Evolutionary conservation across 2,113 vertebrate genomes (phyloP).

Genomic region (Coracopsis vasa): DNA sequence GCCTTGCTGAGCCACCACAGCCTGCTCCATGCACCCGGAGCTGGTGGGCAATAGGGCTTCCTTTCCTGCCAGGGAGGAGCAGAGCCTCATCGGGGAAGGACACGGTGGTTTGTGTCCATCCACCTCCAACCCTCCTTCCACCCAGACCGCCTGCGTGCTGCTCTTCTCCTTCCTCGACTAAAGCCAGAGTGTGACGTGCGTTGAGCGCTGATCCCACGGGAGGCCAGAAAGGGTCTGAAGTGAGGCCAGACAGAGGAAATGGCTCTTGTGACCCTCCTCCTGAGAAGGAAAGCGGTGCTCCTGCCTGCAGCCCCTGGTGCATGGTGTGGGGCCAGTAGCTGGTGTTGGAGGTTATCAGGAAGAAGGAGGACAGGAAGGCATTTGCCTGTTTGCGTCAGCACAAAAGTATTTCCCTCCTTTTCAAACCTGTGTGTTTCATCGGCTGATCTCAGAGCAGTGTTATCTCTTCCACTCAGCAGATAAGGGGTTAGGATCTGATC

Average conservation of each 20-base stretch:
- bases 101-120: background rate
- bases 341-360: fast-evolving
- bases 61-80: background rate
- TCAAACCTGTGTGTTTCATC: background rate
- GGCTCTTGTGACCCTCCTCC: background rate
- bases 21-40: background rate
- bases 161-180: background rate
- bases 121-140: background rate
- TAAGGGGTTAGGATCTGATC: background rate
- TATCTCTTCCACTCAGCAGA: background rate
- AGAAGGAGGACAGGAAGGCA: background rate
- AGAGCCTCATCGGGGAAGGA: background rate
- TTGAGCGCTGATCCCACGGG: fast-evolving
- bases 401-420: background rate
- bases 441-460: fast-evolving
- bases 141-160: fast-evolving
- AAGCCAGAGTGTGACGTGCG: background rate
- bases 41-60: background rate
- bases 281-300: background rate
- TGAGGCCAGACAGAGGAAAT: background rate
- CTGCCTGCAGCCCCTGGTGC: background rate
- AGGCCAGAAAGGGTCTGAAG: background rate
- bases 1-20: background rate
- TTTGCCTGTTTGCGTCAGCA: background rate
- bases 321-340: fast-evolving